Percentiles rank a stretch among this genome's conserved stretches.
Evolutionary conservation across 1,140 invertebrate genomes (phyloP).

Genomic region (Lasioglossum baleicum): DNA sequence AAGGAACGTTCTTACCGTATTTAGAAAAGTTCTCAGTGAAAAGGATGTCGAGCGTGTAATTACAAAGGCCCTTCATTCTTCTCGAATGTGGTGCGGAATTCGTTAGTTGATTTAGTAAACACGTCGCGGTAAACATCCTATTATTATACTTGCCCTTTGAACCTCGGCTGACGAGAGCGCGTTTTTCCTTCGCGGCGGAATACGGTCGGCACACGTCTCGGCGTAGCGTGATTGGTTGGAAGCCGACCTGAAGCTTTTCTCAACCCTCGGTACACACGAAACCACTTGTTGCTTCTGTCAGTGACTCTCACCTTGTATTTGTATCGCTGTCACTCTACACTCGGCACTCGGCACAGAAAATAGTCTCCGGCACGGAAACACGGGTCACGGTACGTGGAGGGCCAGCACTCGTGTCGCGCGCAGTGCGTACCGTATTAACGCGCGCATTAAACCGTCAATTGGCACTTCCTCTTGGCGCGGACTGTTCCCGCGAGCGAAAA

Average conservation of each 20-base stretch:
- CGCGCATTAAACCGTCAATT: conserved; percentile 29
- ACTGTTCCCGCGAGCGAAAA: conserved; percentile 29
- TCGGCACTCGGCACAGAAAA: background rate
- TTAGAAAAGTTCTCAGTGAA: too few relatives aligned
- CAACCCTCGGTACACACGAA: conserved; percentile 32
- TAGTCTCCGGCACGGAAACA: background rate
- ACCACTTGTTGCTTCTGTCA: conserved; percentile 53
- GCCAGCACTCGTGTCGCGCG: background rate
- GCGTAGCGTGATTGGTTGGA: conserved; percentile 19
- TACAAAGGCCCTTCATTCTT: background rate
- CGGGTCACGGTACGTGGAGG: background rate
- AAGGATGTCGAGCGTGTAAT: too few relatives aligned
- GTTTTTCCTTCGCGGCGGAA: conserved; percentile 3
- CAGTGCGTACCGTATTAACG: background rate
- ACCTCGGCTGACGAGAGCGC: background rate
- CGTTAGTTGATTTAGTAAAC: background rate
- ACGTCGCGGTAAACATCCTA: background rate
- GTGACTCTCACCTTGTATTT: conserved; percentile 27
- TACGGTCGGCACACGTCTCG: background rate
- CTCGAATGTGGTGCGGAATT: too few relatives aligned
- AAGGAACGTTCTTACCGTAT: too few relatives aligned
- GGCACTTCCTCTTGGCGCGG: conserved; percentile 26
- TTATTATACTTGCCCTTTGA: conserved; percentile 33
- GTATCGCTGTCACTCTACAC: background rate
- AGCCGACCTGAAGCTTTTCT: conserved; percentile 24